These are phyloP conservation scores for Drosophila lini DNA, from an alignment of 1,140 invertebrate species.

Conservation along the genomic window DNA sequence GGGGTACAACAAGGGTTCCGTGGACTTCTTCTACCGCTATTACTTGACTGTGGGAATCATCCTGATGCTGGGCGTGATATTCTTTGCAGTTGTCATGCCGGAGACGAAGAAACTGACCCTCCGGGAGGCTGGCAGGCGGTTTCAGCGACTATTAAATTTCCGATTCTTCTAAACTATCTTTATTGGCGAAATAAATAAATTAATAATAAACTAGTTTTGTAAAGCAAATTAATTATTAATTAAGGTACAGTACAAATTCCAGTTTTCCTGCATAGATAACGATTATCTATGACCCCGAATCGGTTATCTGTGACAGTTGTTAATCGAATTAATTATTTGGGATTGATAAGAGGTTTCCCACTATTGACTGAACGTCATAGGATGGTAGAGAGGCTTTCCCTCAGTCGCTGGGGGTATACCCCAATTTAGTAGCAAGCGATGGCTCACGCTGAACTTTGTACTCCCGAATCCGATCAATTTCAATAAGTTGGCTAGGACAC, in stretches of 20 bases:
- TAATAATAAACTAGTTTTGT: neutral
- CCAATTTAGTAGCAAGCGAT: neutral
- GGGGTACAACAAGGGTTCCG: constrained; percentile 16
- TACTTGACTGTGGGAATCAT: constrained; percentile 62
- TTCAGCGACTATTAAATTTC: constrained; percentile 39
- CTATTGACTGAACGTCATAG: constrained; percentile 5
- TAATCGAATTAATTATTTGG: constrained; percentile 26
- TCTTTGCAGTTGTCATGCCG: constrained; percentile 46
- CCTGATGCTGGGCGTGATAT: constrained; percentile 41
- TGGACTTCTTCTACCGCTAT: constrained; percentile 43
- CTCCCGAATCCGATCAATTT: constrained; percentile 20
- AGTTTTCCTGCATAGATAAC: neutral
- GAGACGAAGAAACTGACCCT: constrained; percentile 60
- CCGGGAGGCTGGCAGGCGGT: constrained; percentile 44
- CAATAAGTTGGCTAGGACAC: constrained; percentile 7
- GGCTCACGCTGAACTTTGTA: constrained; percentile 37
- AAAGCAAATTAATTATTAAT: neutral
- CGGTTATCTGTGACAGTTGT: constrained; percentile 28
- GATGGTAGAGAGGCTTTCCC: constrained; percentile 2
- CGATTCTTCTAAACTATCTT: constrained; percentile 35
- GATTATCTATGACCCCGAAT: neutral
- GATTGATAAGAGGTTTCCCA: constrained; percentile 14
- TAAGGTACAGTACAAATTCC: neutral
- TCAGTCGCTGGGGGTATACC: constrained; percentile 21
- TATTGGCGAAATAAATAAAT: constrained; percentile 14